phyloP scores from a whole-genome alignment of 2,888 invertebrate species.

The Hedychridium roseum region DNA sequence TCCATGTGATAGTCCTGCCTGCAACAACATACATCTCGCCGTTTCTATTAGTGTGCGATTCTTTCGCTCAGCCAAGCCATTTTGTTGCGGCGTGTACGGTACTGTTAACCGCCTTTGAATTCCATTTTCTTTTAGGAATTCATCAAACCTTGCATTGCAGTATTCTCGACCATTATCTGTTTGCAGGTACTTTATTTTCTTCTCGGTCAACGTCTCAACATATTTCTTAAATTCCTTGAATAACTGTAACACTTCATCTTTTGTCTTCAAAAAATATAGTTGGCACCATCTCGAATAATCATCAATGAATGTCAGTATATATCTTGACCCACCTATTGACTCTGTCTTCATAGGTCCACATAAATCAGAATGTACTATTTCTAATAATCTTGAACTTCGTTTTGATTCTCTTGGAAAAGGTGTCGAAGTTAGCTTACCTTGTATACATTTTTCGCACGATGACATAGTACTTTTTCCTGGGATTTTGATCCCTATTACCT shows the following conservation, averaged over 20 bases:
- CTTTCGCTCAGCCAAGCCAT: slow-evolving; percentile 44
- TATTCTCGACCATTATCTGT: slow-evolving; percentile 9
- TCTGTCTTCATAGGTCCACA: background rate
- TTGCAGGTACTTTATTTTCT: background rate
- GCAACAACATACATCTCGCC: slow-evolving; percentile 11
- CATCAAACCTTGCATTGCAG: background rate
- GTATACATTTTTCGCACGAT: too few species aligned
- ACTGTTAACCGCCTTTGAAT: slow-evolving; percentile 33
- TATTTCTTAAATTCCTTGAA: background rate
- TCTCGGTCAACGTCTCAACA: slow-evolving; percentile 3
- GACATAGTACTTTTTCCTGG: too few species aligned
- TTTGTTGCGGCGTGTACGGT: slow-evolving; percentile 41
- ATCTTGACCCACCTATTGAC: slow-evolving; percentile 2
- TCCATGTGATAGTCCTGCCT: slow-evolving; percentile 1
- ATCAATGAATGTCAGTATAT: slow-evolving; percentile 1
- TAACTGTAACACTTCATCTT: background rate
- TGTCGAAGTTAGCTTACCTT: too few species aligned
- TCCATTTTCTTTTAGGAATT: slow-evolving; percentile 14
- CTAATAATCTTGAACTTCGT: too few species aligned
- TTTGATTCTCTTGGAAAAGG: too few species aligned
- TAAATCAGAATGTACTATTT: slow-evolving; percentile 1
- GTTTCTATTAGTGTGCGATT: slow-evolving; percentile 20
- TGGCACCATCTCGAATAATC: slow-evolving; percentile 2
- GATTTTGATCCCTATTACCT: too few species aligned
- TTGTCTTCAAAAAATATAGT: background rate